Percentiles rank a stretch among this genome's conserved stretches.
Conservation (phyloP, 2,888 invertebrate species). For the Criorhina ranunculi region DNA sequence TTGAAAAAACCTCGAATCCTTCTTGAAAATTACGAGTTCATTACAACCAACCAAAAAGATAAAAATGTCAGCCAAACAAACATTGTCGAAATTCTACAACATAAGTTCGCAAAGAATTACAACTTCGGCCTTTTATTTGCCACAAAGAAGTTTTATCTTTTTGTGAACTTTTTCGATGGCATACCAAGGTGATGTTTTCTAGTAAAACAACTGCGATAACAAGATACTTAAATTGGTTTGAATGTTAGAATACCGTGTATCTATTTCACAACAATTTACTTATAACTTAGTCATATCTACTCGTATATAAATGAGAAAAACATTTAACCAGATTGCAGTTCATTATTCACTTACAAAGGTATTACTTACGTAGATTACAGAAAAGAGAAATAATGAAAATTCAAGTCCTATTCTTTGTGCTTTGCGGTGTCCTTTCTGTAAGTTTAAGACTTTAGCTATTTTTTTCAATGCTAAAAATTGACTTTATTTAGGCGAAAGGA, state of each 20-base stretch:
- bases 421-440: constrained; percentile 56
- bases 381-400: constrained; percentile 41
- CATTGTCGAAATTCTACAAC: not conserved
- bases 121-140: not conserved
- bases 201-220: constrained; percentile 1
- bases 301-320: constrained; percentile 40
- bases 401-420: constrained; percentile 25
- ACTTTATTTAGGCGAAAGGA: constrained; percentile 47
- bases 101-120: not conserved
- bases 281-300: not conserved
- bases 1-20: no score
- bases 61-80: not conserved
- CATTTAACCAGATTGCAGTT: constrained; percentile 27
- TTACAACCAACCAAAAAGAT: not conserved
- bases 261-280: constrained; percentile 9
- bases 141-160: not conserved
- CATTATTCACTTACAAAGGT: not conserved
- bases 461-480: not conserved
- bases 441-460: constrained; percentile 3
- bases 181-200: constrained; percentile 35
- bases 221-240: constrained; percentile 37
- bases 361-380: not conserved
- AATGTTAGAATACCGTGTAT: constrained; percentile 20
- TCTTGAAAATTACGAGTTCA: not conserved
- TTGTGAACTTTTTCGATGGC: constrained; percentile 26